A percentile compares a stretch with the other conserved stretches of the same genome.
Conservation (phyloP, 1,140 invertebrate genomes). For the Aphaenogaster ashmeadi region DNA sequence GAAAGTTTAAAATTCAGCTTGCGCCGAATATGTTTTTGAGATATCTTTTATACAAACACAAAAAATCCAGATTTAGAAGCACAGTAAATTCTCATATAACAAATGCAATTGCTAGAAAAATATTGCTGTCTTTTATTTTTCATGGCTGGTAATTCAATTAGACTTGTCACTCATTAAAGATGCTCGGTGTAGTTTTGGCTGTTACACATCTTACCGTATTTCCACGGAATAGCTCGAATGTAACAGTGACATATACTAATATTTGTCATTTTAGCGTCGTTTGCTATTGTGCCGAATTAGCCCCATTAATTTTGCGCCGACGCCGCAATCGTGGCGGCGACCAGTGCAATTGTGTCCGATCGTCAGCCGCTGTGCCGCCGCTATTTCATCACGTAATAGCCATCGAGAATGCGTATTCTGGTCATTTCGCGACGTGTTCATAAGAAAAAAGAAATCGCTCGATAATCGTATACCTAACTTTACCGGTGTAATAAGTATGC, state of each 20-base stretch:
- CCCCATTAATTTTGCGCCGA: constrained; percentile 56
- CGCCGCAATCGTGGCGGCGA: constrained; percentile 41
- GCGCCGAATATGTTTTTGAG: background rate
- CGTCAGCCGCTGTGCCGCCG: constrained; percentile 39
- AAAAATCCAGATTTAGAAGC: background rate
- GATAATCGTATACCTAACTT: constrained; percentile 17
- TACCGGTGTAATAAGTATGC: background rate
- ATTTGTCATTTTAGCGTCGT: constrained; percentile 55
- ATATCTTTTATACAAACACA: background rate
- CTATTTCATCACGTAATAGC: constrained; percentile 53
- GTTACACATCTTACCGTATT: constrained; percentile 15
- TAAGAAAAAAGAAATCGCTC: background rate
- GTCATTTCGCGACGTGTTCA: constrained; percentile 7
- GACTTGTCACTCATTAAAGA: background rate
- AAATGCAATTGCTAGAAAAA: background rate
- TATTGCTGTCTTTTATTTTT: background rate
- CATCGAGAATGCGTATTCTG: background rate
- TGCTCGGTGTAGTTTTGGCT: background rate
- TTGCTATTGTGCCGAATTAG: constrained; percentile 52
- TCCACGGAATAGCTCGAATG: background rate
- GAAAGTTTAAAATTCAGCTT: background rate
- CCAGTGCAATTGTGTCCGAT: constrained; percentile 53
- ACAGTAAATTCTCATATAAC: background rate
- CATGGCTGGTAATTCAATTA: background rate
- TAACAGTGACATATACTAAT: constrained; percentile 34